Evolutionary conservation across 1,140 invertebrate species (phyloP).

Genomic region (Lordiphosa collinella): DNA sequence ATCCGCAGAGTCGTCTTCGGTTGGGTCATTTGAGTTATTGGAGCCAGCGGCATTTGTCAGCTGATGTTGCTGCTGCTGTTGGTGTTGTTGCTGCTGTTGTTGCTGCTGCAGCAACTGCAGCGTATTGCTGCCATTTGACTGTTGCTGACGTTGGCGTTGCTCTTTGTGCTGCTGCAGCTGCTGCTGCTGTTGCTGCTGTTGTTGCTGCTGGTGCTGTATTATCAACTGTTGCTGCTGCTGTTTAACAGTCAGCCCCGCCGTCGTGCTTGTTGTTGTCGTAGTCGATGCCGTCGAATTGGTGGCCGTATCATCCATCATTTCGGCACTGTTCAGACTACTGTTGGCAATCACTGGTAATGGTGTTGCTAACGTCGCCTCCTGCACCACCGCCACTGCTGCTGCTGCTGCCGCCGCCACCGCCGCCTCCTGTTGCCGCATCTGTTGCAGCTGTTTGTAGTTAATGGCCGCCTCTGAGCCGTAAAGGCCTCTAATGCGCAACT

Average conservation of each 20-base stretch:
- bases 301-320: slow-evolving; percentile 55
- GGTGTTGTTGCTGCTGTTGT: slow-evolving; percentile 14
- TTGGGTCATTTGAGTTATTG: slow-evolving; percentile 57
- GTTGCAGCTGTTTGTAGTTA: slow-evolving; percentile 76
- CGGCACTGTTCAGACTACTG: slow-evolving; percentile 34
- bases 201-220: slow-evolving; percentile 21
- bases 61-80: slow-evolving; percentile 18
- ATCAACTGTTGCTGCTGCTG: slow-evolving; percentile 25
- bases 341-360: not conserved
- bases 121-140: slow-evolving; percentile 44
- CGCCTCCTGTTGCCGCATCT: slow-evolving; percentile 33
- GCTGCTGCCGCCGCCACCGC: slow-evolving; percentile 8
- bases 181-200: slow-evolving; percentile 27
- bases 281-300: slow-evolving; percentile 68
- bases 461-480: slow-evolving; percentile 80
- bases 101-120: slow-evolving; percentile 36
- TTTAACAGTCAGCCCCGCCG: slow-evolving; percentile 21
- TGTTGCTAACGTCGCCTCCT: slow-evolving; percentile 9
- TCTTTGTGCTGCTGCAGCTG: slow-evolving; percentile 35
- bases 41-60: slow-evolving; percentile 12
- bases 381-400: not conserved
- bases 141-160: slow-evolving; percentile 36
- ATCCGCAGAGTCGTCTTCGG: slow-evolving; percentile 62
- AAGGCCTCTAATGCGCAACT: slow-evolving; percentile 86
- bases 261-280: slow-evolving; percentile 47